Evolutionary conservation across 2,888 invertebrate species (phyloP).

Genomic region (Danaus chrysippus): DNA sequence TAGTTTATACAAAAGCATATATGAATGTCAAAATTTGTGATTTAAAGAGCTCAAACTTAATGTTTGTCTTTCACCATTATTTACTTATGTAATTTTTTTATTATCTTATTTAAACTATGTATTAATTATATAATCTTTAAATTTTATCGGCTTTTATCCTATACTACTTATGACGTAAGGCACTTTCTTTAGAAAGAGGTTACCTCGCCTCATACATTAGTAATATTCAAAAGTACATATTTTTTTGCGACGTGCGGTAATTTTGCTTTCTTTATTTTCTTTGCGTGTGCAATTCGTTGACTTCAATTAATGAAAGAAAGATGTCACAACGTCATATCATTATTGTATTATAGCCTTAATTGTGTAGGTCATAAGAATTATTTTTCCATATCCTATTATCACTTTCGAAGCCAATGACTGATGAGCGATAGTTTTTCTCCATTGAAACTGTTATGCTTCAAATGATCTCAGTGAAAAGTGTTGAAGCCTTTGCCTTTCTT

Average conservation of each 20-base stretch:
- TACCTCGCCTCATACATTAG: constrained; percentile 44
- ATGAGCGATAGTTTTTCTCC: constrained; percentile 65
- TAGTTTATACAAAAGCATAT: no score
- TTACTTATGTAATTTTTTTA: no score
- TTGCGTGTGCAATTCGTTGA: constrained; percentile 59
- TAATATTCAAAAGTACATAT: constrained; percentile 54
- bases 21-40: no score
- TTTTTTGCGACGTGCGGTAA: constrained; percentile 56
- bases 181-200: constrained; percentile 68
- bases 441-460: constrained; percentile 61
- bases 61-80: no score
- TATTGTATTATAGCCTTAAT: constrained; percentile 17
- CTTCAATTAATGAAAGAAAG: constrained; percentile 62
- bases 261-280: constrained; percentile 70
- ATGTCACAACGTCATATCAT: constrained; percentile 37
- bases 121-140: constrained; percentile 4
- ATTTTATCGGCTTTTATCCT: constrained; percentile 32
- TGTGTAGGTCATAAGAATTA: neutral
- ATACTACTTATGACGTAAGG: constrained; percentile 64
- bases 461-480: constrained; percentile 57
- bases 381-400: neutral
- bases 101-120: no score
- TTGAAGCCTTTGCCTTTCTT: constrained; percentile 27
- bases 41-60: no score
- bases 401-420: constrained; percentile 62